Conservation (phyloP, 2,888 invertebrate species). For the Exocentrus adspersus region DNA sequence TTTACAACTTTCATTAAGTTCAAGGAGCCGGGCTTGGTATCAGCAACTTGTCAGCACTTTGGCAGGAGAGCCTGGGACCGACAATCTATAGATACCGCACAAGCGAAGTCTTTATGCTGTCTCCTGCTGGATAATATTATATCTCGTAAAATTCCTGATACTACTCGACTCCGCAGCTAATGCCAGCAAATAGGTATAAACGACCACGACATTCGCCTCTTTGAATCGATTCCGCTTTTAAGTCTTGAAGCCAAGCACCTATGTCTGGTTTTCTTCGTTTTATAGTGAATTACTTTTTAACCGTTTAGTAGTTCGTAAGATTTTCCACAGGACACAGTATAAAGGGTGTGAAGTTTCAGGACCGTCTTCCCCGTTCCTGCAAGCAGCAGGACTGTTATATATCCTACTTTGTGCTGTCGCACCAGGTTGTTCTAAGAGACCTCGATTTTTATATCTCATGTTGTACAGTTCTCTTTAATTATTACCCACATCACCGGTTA, state of each 20-base stretch:
- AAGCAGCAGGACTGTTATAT: too few species aligned
- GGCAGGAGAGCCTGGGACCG: constrained; percentile 12
- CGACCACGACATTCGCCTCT: constrained; percentile 2
- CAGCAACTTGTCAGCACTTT: constrained; percentile 24
- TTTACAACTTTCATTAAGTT: constrained; percentile 22
- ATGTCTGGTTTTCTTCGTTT: not conserved
- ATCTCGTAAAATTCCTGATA: constrained; percentile 15
- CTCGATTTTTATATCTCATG: constrained; percentile 4
- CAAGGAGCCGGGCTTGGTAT: constrained; percentile 12
- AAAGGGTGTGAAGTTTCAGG: too few species aligned
- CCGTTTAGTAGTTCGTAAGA: too few species aligned
- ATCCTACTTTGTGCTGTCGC: too few species aligned
- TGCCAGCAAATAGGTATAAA: not conserved
- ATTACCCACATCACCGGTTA: constrained; percentile 11
- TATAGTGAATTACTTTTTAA: too few species aligned
- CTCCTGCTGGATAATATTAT: constrained; percentile 18
- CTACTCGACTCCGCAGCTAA: constrained; percentile 12
- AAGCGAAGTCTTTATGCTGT: constrained; percentile 18
- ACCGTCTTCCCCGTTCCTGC: too few species aligned
- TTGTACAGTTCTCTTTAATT: constrained; percentile 21
- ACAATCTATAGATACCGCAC: constrained; percentile 15
- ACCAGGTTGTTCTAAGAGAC: not conserved
- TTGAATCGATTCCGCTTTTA: too few species aligned
- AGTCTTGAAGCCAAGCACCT: not conserved
- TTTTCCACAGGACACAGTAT: too few species aligned